phyloP scores from a whole-genome alignment of 2,797 vertebrate species.

The Eulemur mongoz region DNA sequence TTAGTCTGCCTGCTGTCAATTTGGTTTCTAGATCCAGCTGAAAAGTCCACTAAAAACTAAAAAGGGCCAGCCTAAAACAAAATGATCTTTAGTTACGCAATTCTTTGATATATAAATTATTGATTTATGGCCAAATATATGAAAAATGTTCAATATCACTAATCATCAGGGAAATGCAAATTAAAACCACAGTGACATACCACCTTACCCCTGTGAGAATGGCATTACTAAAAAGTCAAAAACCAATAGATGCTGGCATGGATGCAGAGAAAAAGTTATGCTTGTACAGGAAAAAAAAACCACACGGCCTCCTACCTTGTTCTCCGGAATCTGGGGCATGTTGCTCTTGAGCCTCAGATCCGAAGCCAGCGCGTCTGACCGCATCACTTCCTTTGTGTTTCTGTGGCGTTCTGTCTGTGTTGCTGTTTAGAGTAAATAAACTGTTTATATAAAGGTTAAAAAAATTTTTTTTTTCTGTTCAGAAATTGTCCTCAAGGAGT shows the following conservation, averaged over 20 bases:
- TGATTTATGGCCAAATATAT: too few species aligned
- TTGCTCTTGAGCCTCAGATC: conserved; percentile 89
- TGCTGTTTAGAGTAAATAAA: conserved; percentile 99
- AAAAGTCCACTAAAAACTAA: background rate
- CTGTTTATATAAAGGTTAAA: conserved; percentile 95
- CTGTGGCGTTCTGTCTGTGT: conserved; percentile 98
- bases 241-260: too few species aligned
- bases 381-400: conserved; percentile 96
- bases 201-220: too few species aligned
- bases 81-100: background rate
- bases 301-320: conserved; percentile 73
- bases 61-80: background rate
- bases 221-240: too few species aligned
- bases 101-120: background rate
- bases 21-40: background rate
- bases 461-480: background rate
- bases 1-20: background rate
- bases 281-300: conserved; percentile 23
- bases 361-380: conserved; percentile 92
- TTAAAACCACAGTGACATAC: too few species aligned
- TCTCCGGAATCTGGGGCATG: conserved; percentile 84
- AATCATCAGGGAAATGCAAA: too few species aligned
- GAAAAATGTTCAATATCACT: too few species aligned
- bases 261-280: too few species aligned
- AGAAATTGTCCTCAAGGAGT: background rate